phyloP scores from a whole-genome alignment of 2,113 vertebrate genomes.

The Egretta garzetta region DNA sequence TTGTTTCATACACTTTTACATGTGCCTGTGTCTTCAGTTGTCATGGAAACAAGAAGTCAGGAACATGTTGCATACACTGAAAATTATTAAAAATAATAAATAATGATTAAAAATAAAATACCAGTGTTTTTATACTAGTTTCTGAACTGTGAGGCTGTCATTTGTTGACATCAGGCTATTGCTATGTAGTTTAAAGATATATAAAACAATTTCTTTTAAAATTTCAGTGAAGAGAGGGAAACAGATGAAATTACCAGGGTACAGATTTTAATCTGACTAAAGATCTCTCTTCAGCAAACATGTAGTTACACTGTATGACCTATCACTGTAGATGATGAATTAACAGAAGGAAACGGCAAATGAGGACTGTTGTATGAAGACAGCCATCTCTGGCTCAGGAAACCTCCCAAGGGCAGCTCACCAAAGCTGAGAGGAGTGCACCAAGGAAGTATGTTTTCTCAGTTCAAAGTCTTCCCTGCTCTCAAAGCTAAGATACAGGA shows the following conservation, averaged over 20 bases:
- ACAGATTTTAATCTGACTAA: neutral
- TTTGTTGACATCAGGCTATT: neutral
- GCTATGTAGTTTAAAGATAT: neutral
- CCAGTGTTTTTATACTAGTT: neutral
- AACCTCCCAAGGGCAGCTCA: neutral
- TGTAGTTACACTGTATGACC: neutral
- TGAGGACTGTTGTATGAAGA: neutral
- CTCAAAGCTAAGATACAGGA: neutral
- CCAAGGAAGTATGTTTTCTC: neutral
- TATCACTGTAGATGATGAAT: neutral
- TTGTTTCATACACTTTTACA: neutral
- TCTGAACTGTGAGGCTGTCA: neutral
- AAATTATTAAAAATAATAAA: constrained; percentile 28
- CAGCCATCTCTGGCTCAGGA: neutral
- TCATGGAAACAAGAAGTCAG: constrained; percentile 40
- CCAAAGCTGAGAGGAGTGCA: neutral
- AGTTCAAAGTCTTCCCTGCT: neutral
- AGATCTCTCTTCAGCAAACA: neutral
- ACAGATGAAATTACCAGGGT: neutral
- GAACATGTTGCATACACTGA: neutral
- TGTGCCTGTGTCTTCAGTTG: neutral
- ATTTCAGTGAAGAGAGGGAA: neutral
- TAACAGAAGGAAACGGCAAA: neutral
- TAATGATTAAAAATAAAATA: neutral
- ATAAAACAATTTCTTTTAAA: neutral